A percentile compares a stretch with the other conserved stretches of the same genome.
Evolutionary conservation across 2,888 invertebrate species (phyloP).

Genomic region (Limnephilus lunatus): DNA sequence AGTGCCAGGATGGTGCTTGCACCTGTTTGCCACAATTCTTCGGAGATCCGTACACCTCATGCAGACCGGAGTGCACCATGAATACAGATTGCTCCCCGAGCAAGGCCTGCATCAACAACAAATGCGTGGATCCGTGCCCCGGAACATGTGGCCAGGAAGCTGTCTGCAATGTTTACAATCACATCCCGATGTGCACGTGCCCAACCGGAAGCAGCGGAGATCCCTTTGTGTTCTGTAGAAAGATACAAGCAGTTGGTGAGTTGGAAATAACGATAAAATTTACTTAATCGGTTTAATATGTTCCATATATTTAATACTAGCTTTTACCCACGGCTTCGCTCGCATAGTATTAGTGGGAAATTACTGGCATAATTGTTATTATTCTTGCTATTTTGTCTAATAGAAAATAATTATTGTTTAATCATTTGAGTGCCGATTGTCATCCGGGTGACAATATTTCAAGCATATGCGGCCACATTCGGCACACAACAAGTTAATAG

Average conservation of each 20-base stretch:
- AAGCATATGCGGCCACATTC: no score
- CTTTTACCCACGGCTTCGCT: no score
- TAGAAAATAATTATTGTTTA: no score
- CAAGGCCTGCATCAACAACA: constrained; percentile 83
- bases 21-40: constrained; percentile 84
- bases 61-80: constrained; percentile 86
- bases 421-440: no score
- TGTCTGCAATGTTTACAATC: constrained; percentile 84
- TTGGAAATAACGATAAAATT: not conserved
- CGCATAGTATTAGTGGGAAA: no score
- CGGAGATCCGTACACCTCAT: constrained; percentile 83
- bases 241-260: constrained; percentile 69
- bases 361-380: no score
- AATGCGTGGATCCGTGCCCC: constrained; percentile 85
- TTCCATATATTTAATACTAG: no score
- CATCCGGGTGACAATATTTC: no score
- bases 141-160: constrained; percentile 86
- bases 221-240: constrained; percentile 80
- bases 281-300: not conserved
- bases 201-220: constrained; percentile 83
- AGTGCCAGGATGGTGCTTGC: constrained; percentile 83
- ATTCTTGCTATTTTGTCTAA: no score
- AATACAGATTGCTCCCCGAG: constrained; percentile 84
- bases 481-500: no score
- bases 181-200: constrained; percentile 86